Base-by-base conservation (phyloP, 2,888 invertebrate genomes). In the Hypomecis atomaria region DNA sequence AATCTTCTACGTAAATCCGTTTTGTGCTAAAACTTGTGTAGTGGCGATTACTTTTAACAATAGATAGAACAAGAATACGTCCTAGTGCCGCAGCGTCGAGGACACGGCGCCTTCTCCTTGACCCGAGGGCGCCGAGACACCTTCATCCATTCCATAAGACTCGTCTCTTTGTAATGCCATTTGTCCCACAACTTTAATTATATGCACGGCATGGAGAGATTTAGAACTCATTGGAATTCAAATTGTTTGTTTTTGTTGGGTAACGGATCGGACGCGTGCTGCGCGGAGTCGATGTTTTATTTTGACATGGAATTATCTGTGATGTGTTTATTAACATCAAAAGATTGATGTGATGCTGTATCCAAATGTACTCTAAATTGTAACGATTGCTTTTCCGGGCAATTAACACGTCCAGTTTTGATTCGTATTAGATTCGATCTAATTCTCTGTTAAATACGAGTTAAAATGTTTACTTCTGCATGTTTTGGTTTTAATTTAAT, bases 31-130 rank as follows among this genome's bases (percentile, higher is more conserved):
- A 44, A 44, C 44, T 36, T 43, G 36, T 36, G 11, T 36, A 1
- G 43, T 54, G 11, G 54, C 34, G 43, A 11, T 44, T 54, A 4
- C 42, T 54, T 44, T 53, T 59, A n/a, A 47, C 47, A 62, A 34
- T 50, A 55, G 56, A 55, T 61, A 47, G 36, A 59, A 49, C 40
- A 53, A 36, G 47, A 48, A 62, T 43, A 55, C 54, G 40, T 47
- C 23, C 36, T 57, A 62, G 55, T 60, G 60, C 43, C 59, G 48
- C 50, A 42, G 57, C 59, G 62, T 54, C 37, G 65, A 61, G 55
- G 65, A 54, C n/a, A 13, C 69, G 71, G 71, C 77, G 75, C 78
- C 81, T 77, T 85, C 85, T 83, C 85, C 85, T 88, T 87, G 86
- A 87, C 86, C 87, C 73, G 74, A 50, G 72, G 23, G 70, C 74